These are phyloP conservation scores for Galaxias olidus DNA, from an alignment of 2,797 vertebrate genomes.

Conservation along the genomic window DNA sequence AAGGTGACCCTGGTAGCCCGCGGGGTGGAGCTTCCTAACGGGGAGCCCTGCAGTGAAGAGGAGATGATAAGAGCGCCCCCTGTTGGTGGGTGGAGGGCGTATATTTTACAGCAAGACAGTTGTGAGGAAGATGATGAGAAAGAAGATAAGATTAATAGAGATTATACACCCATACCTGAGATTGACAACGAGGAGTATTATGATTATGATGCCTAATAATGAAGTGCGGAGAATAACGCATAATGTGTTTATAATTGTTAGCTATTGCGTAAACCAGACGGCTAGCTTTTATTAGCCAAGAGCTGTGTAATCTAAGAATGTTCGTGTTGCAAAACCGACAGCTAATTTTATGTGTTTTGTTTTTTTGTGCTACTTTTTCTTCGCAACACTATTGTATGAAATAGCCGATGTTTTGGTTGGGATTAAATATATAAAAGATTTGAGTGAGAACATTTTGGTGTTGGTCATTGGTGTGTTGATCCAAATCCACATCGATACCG, in stretches of 20 bases:
- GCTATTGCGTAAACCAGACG: neutral
- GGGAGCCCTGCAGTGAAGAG: conserved; percentile 67
- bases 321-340: too few relatives aligned
- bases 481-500: too few relatives aligned
- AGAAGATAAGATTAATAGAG: conserved; percentile 42
- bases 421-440: too few relatives aligned
- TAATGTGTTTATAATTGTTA: neutral
- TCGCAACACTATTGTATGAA: too few relatives aligned
- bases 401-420: too few relatives aligned
- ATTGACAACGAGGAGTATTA: conserved; percentile 65
- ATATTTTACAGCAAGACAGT: conserved; percentile 69
- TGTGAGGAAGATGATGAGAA: conserved; percentile 65
- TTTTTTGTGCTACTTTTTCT: too few relatives aligned
- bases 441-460: too few relatives aligned
- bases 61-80: conserved; percentile 37
- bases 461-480: too few relatives aligned
- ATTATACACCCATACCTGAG: too few relatives aligned
- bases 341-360: too few relatives aligned
- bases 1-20: conserved; percentile 69
- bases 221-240: neutral
- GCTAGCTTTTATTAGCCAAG: neutral
- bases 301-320: neutral
- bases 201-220: conserved; percentile 66
- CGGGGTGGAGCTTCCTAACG: conserved; percentile 70
- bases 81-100: conserved; percentile 75